Evolutionary conservation across 2,113 vertebrate genomes (phyloP).

Genomic region (Haplochromis burtoni): DNA sequence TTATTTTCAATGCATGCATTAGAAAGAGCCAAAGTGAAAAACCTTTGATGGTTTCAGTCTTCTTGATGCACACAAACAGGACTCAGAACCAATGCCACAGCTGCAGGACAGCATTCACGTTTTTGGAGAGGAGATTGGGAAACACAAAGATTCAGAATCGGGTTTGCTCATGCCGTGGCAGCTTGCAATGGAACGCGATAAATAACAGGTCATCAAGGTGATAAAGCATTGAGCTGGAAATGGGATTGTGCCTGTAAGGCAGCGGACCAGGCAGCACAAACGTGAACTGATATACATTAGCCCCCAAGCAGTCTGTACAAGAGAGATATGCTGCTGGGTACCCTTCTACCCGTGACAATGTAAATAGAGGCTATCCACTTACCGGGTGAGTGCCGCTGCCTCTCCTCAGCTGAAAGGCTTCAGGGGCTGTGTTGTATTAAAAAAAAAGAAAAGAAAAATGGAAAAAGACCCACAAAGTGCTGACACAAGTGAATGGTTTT

Average conservation of each 20-base stretch:
- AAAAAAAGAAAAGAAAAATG: background rate
- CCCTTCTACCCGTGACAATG: conserved; percentile 11
- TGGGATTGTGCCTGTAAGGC: conserved; percentile 27
- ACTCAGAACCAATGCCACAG: background rate
- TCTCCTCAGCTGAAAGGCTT: conserved; percentile 17
- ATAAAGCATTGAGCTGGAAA: conserved; percentile 30
- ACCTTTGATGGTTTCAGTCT: conserved; percentile 12
- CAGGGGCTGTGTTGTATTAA: background rate
- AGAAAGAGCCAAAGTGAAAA: conserved; percentile 1
- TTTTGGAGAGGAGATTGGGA: background rate
- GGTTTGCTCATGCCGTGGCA: background rate
- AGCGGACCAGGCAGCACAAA: background rate
- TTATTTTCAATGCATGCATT: conserved; percentile 12
- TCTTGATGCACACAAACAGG: background rate
- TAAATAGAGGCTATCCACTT: conserved; percentile 25
- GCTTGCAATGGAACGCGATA: background rate
- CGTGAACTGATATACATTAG: conserved; percentile 5
- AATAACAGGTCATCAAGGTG: conserved; percentile 37
- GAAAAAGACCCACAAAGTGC: conserved; percentile 1
- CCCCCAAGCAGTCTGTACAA: background rate
- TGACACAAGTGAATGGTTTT: conserved; percentile 32
- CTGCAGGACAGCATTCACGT: background rate
- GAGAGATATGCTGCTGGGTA: background rate
- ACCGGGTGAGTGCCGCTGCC: background rate
- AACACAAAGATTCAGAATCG: background rate